These are phyloP conservation scores for Poeciliopsis gracilis DNA, from an alignment of 2,797 vertebrate species.

Conservation along the genomic window DNA sequence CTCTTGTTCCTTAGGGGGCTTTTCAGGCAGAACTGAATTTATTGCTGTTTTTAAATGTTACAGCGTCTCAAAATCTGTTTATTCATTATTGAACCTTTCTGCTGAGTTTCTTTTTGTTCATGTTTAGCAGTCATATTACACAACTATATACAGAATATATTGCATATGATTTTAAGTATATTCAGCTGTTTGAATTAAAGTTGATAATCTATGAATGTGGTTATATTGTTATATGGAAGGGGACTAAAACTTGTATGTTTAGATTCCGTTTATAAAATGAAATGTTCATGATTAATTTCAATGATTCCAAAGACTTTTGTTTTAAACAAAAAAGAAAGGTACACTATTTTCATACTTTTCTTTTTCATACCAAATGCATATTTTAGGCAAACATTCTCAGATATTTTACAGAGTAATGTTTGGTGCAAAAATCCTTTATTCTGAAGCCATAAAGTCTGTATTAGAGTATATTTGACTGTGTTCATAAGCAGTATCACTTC, in stretches of 20 bases:
- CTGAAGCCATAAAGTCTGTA: conserved; percentile 67
- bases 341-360: conserved; percentile 54
- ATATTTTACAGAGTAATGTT: conserved; percentile 41
- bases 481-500: background rate
- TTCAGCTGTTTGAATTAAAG: conserved; percentile 14
- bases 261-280: background rate
- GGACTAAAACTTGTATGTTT: background rate
- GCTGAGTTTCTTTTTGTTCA: background rate
- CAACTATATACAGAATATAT: background rate
- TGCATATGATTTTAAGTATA: conserved; percentile 3
- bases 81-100: background rate
- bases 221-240: background rate
- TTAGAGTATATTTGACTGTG: conserved; percentile 48
- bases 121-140: background rate
- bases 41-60: background rate
- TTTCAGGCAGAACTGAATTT: conserved; percentile 8
- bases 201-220: background rate
- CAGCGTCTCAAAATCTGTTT: conserved; percentile 16
- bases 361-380: conserved; percentile 54
- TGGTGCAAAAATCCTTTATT: conserved; percentile 41
- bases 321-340: conserved; percentile 11
- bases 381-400: conserved; percentile 50
- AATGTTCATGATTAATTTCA: conserved; percentile 3
- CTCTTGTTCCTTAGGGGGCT: conserved; percentile 20
- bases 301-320: conserved; percentile 52